Conservation (phyloP, 2,888 invertebrate species). For the Melikaiella ostensackeni region DNA sequence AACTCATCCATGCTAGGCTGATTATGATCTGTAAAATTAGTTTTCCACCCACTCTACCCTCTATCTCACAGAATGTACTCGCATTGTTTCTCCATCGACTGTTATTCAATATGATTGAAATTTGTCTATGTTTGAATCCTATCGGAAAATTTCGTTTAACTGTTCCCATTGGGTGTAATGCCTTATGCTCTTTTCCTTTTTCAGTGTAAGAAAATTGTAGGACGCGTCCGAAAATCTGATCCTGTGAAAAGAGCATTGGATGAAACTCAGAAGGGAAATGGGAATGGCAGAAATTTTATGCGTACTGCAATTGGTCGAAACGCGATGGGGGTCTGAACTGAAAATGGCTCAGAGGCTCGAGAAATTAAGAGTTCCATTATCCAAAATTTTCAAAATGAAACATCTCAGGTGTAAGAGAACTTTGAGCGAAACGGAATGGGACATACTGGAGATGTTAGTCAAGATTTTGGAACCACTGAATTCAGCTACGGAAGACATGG, state of each 20-base stretch:
- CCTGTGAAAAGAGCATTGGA: background rate
- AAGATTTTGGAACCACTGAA: constrained; percentile 49
- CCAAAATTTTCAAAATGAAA: constrained; percentile 45
- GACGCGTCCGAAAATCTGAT: background rate
- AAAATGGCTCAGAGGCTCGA: background rate
- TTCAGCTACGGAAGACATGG: constrained; percentile 45
- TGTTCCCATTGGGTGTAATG: no score
- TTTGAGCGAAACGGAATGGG: constrained; percentile 51
- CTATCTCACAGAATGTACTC: no score
- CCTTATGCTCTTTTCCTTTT: background rate
- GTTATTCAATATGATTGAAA: no score
- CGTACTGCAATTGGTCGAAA: background rate
- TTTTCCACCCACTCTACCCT: no score
- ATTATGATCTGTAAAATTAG: no score
- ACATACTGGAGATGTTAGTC: constrained; percentile 45
- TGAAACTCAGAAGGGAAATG: background rate
- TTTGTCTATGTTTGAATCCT: no score
- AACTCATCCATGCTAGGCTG: no score
- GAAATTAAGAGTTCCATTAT: constrained; percentile 47
- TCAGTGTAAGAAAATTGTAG: constrained; percentile 7
- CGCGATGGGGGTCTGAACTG: background rate
- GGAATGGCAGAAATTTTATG: background rate
- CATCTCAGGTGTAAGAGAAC: constrained; percentile 41
- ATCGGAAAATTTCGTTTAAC: no score
- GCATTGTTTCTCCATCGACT: no score